Conservation (phyloP, 2,888 invertebrate species). For the Drosophila stalkeri region DNA sequence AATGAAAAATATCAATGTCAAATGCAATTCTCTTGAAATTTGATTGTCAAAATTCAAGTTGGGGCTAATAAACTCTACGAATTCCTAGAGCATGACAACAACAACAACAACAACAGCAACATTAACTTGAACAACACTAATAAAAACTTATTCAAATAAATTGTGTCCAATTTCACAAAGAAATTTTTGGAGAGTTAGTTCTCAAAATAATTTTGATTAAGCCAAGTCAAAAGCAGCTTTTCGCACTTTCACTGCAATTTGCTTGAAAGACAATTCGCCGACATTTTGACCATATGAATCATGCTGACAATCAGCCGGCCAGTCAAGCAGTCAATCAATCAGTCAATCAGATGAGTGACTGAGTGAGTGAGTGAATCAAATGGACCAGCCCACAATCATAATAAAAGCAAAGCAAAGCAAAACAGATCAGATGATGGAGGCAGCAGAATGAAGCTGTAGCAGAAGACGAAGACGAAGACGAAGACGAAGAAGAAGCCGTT, state of each 20-base stretch:
- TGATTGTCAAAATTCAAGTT: neutral
- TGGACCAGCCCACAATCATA: slow-evolving; percentile 52
- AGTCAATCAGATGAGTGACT: slow-evolving; percentile 36
- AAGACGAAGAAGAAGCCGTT: neutral
- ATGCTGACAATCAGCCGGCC: slow-evolving; percentile 46
- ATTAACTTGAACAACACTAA: neutral
- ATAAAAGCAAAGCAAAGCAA: slow-evolving; percentile 23
- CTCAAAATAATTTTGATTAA: slow-evolving; percentile 4
- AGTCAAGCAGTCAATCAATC: slow-evolving; percentile 56
- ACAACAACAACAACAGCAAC: neutral
- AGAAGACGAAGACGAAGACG: too few relatives aligned
- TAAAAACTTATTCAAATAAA: neutral
- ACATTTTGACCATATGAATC: slow-evolving; percentile 42
- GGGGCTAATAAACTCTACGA: neutral
- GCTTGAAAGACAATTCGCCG: slow-evolving; percentile 36
- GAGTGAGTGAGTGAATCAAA: slow-evolving; percentile 17
- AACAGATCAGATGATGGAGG: neutral
- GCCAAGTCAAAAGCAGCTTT: slow-evolving; percentile 3
- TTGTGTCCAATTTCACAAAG: slow-evolving; percentile 5
- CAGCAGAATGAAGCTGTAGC: neutral
- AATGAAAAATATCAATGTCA: neutral
- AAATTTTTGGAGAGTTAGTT: slow-evolving; percentile 8
- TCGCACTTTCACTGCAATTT: slow-evolving; percentile 48
- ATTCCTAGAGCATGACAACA: neutral
- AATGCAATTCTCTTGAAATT: neutral